Evolutionary conservation across 92 coral and sea anemone genomes (phyloP), one percentile per base, ranked within the genome.

Genomic region (Epizoanthus rinbou): DNA sequence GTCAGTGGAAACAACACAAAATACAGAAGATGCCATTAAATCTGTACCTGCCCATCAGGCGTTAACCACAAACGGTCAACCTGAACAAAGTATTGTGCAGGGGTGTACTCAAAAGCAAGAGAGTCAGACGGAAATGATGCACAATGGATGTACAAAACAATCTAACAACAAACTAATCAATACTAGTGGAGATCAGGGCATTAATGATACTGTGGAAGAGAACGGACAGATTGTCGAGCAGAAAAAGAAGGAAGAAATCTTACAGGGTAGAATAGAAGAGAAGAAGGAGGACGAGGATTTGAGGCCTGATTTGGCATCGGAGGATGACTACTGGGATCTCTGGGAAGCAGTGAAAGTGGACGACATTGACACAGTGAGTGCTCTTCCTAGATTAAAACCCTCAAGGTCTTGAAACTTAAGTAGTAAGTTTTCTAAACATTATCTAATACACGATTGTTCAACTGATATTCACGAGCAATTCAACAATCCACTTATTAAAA

Each of bases 291-390:
- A 25, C 18, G 64, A 66, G 71, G 81, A 63, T 56, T 52, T 64
- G 41, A 74, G 83, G 25, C 88, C 90, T 23, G 98, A 93, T 62
- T 52, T 89, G 43, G 98, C 98, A 56, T 89, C 91, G 33, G 95
- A 93, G 18, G 98, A 93, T 69, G 98, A 93, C 6, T 93, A 93
- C 75, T 93, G 98, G 98, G 91, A 91, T 68, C 85, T 93, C 81
- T 93, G 98, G 98, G 98, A 91, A 84, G 95, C 95, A 57, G 93
- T 93, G 24, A 93, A 93, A 89, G 90, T 79, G n/a, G 98, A 93
- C 56, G 87, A 91, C 69, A 69, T 91, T 81, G 90, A 89, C 19
- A 82, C 83, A 53, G 98, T 93, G 82, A 85, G 85, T 89, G 57
- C 9, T 50, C 54, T 50, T 2, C 43, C 43, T 37, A 50, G 15